Evolutionary conservation across 2,113 vertebrate species (phyloP).

Genomic region (Tachuris rubrigastra): DNA sequence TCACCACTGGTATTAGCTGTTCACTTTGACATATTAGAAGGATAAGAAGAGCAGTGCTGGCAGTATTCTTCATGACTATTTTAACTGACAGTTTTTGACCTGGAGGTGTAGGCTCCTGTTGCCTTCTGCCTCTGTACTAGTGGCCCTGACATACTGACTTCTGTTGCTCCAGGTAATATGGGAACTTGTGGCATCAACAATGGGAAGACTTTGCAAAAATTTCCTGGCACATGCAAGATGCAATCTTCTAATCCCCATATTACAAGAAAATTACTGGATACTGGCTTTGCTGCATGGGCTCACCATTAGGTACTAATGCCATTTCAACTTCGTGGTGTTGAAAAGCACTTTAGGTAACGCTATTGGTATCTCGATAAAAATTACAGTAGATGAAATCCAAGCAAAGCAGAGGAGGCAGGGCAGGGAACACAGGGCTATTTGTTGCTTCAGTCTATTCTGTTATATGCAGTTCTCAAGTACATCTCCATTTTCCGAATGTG

Average conservation of each 20-base stretch:
- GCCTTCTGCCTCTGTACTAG: neutral
- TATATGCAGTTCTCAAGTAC: neutral
- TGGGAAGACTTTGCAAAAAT: neutral
- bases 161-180: neutral
- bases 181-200: neutral
- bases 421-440: neutral
- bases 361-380: slow-evolving; percentile 13
- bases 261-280: neutral
- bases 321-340: neutral
- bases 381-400: neutral
- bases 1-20: neutral
- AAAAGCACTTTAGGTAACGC: neutral
- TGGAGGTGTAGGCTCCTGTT: neutral
- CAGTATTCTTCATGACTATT: neutral
- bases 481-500: neutral
- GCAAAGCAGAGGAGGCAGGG: neutral
- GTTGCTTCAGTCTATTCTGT: neutral
- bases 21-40: neutral
- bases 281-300: neutral
- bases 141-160: neutral
- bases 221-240: neutral
- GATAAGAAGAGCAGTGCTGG: neutral
- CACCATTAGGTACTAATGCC: neutral
- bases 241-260: neutral
- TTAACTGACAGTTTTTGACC: neutral